Base-by-base conservation (phyloP, 2,113 vertebrate species). In the Rhinolophus sinicus region DNA sequence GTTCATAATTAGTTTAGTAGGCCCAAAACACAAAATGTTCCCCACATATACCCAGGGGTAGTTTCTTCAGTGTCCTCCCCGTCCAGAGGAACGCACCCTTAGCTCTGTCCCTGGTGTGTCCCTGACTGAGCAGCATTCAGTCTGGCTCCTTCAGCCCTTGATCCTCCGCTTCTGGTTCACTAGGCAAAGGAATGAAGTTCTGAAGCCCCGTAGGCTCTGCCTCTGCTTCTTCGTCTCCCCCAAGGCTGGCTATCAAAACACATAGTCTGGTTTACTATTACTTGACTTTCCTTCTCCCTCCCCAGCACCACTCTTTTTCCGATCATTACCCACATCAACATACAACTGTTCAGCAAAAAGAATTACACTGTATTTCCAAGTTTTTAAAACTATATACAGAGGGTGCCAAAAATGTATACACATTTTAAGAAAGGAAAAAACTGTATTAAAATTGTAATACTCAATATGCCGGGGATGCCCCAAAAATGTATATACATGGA, bases 101-200 rank as follows among this genome's bases (percentile, higher is more conserved):
- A 93, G 58, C 88, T 86, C 96, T 97, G 92, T 94, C 95, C 86
- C 93, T 92, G 95, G 60, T 90, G 81, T 28, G 50, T 62, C 5
- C 10, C 16, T 6, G 21, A 33, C 54, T 26, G 26, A 72, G 5
- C 14, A 58, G 13, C 28, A 5, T 22, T 83, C 56, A 44, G 21
- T 12, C 35, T 16, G 21, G 56, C 5, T 35, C 54, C 7, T 3
- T 18, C 28, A 6, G 30, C 3, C 33, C 19, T 40, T 38, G 14
- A 35, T 40, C 33, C 14, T 54, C 62, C 6, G 4, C 26, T 47
- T 6, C 58, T 8, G 7, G 21, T 28, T 38, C 5, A 5, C 56
- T 14, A 15, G 26, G 65, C 35, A 35, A 2, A 80, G 15, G 4
- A 80, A 88, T 47, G 5, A 88, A 60, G 8, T 44, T 56, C 60